phyloP scores from a whole-genome alignment of 2,113 vertebrate genomes.

The Dasypus novemcinctus region DNA sequence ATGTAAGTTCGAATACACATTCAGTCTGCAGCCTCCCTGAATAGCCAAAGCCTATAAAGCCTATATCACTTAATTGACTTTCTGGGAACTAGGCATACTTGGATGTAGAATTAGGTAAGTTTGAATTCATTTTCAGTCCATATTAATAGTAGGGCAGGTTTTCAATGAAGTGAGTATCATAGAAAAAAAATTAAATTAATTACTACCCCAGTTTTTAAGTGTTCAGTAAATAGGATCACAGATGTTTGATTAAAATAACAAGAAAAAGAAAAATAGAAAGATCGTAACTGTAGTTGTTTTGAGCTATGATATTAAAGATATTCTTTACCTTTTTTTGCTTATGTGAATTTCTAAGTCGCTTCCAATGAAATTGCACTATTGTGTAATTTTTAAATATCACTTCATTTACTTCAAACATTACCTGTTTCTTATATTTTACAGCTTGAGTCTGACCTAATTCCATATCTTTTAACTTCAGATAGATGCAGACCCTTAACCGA shows the following conservation, averaged over 20 bases:
- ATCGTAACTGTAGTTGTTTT: not conserved
- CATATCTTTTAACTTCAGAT: not conserved
- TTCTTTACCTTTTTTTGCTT: not conserved
- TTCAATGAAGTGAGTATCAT: not conserved
- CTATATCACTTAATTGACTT: no score
- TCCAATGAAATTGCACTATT: not conserved
- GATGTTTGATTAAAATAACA: not conserved
- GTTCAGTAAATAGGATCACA: not conserved
- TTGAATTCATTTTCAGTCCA: no score
- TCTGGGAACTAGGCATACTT: no score
- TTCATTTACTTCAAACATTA: constrained; percentile 12
- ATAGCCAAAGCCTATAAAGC: no score
- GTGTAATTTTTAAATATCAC: not conserved
- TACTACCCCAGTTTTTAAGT: not conserved
- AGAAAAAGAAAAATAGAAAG: not conserved
- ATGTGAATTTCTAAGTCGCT: not conserved
- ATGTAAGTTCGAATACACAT: no score
- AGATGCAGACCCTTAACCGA: no score
- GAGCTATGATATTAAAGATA: not conserved
- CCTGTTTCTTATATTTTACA: not conserved
- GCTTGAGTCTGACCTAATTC: not conserved
- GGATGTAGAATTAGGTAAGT: no score
- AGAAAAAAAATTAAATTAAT: not conserved
- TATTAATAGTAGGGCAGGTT: not conserved
- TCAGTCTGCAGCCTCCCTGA: no score